Percentiles rank a stretch among this genome's conserved stretches.
Evolutionary conservation across 2,888 invertebrate species (phyloP).

Genomic region (Rhagonycha lutea): DNA sequence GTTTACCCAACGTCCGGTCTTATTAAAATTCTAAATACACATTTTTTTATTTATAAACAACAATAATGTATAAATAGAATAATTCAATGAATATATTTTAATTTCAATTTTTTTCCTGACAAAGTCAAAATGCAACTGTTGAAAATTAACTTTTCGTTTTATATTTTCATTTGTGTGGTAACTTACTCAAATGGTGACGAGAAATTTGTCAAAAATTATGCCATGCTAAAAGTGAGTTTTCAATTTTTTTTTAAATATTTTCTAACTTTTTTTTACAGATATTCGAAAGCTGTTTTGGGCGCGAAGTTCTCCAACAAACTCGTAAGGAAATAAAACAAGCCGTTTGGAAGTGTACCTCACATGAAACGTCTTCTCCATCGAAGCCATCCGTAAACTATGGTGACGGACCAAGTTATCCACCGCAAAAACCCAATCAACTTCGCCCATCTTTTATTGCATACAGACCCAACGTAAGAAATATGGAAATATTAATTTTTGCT

Average conservation of each 20-base stretch:
- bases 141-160: not conserved
- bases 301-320: conserved; percentile 69
- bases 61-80: not conserved
- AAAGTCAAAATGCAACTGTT: not conserved
- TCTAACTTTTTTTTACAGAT: conserved; percentile 57
- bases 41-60: not conserved
- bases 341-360: conserved; percentile 65
- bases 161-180: not conserved
- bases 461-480: conserved; percentile 48
- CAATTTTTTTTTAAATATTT: not conserved
- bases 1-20: not conserved
- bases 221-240: conserved; percentile 68
- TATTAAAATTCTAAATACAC: not conserved
- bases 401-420: conserved; percentile 37
- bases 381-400: conserved; percentile 16
- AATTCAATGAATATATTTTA: not conserved
- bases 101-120: not conserved
- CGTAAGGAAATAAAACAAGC: conserved; percentile 70
- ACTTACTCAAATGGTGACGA: conserved; percentile 58
- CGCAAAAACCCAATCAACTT: conserved; percentile 58
- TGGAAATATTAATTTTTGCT: not conserved
- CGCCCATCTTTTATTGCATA: conserved; percentile 62
- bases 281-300: conserved; percentile 72
- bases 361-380: conserved; percentile 49
- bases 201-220: conserved; percentile 71